phyloP scores from a whole-genome alignment of 2,797 vertebrate species.

The Chromis chromis region DNA sequence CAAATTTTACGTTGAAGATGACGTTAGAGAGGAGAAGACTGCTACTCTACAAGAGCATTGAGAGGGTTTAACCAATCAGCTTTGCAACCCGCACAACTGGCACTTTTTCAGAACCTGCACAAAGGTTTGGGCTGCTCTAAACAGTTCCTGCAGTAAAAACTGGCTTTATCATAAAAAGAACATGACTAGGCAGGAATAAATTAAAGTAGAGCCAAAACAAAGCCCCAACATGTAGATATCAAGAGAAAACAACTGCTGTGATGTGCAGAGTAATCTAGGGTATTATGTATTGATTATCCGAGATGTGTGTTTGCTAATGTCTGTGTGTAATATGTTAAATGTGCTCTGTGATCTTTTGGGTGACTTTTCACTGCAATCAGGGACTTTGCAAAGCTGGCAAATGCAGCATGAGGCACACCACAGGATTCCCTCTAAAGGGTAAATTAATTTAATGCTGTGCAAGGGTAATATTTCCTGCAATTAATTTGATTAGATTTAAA shows the following conservation, averaged over 20 bases:
- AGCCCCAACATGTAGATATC: background rate
- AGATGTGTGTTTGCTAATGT: background rate
- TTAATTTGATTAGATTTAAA: slow-evolving; percentile 27
- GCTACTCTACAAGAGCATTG: too few relatives aligned
- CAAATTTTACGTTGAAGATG: too few relatives aligned
- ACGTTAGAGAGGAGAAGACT: too few relatives aligned
- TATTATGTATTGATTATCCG: background rate
- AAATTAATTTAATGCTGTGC: background rate
- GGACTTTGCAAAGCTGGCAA: background rate
- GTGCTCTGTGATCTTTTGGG: background rate
- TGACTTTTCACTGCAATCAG: background rate
- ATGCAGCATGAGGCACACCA: background rate
- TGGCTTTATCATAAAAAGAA: too few relatives aligned
- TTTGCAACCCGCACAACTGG: too few relatives aligned
- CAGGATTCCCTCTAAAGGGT: background rate
- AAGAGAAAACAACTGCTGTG: background rate
- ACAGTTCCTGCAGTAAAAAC: too few relatives aligned
- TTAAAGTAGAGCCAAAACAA: too few relatives aligned
- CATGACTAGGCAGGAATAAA: background rate
- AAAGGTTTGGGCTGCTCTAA: too few relatives aligned
- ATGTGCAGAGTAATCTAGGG: background rate
- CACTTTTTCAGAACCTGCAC: too few relatives aligned
- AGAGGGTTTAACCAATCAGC: too few relatives aligned
- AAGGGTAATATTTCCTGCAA: background rate
- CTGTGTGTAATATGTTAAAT: background rate